Conservation (phyloP, 2,888 invertebrate genomes). For the Metacarcinus magister region DNA sequence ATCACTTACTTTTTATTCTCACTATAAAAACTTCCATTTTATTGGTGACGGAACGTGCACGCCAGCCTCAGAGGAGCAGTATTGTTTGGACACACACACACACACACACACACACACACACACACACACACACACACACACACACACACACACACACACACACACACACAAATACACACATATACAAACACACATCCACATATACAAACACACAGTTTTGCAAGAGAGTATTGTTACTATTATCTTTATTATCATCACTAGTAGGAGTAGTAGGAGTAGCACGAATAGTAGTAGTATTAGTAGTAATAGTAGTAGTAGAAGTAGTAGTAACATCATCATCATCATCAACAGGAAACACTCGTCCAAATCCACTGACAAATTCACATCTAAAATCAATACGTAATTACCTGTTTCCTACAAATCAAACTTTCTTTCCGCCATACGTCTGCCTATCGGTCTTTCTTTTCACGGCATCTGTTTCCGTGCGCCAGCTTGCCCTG, state of each 20-base stretch:
- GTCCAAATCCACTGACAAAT: not conserved
- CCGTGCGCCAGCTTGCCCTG: not conserved
- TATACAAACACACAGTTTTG: too few species aligned
- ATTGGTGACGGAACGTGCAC: not conserved
- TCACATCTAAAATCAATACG: not conserved
- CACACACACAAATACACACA: not conserved
- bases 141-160: not conserved
- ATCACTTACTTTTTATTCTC: not conserved
- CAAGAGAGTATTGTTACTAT: too few species aligned
- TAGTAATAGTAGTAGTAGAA: too few species aligned
- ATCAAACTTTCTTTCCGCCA: slow-evolving; percentile 1
- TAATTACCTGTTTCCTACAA: not conserved
- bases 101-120: not conserved
- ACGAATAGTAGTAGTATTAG: too few species aligned
- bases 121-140: not conserved
- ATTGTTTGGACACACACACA: not conserved
- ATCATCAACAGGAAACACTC: not conserved
- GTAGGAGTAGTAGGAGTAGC: too few species aligned
- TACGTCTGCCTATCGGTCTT: not conserved
- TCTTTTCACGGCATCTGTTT: not conserved
- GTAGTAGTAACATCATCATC: too few species aligned
- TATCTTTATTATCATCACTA: too few species aligned
- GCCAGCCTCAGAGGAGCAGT: not conserved
- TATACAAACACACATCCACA: too few species aligned
- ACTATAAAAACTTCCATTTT: not conserved